A percentile compares a stretch with the other conserved stretches of the same genome.
phyloP scores from a whole-genome alignment of 2,888 invertebrate genomes.

The Pseudanteris insignis region DNA sequence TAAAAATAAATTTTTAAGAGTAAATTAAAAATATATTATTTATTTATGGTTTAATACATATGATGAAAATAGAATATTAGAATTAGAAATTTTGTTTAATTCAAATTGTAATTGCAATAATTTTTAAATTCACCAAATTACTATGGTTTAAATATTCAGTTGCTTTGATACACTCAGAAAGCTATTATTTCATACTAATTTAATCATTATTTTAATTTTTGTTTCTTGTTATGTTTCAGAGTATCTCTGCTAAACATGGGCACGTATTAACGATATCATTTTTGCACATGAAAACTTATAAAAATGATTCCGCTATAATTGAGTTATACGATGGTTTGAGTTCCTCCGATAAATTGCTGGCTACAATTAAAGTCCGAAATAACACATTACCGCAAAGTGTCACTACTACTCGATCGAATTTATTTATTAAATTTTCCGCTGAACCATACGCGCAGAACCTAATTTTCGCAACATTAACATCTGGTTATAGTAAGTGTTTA shows the following conservation, averaged over 20 bases:
- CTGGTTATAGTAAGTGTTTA: slow-evolving; percentile 72
- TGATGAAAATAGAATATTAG: no score
- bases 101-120: no score
- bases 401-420: slow-evolving; percentile 81
- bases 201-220: not conserved
- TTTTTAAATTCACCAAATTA: no score
- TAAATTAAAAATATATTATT: no score
- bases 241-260: slow-evolving; percentile 79
- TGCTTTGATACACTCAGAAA: no score
- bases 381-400: slow-evolving; percentile 89
- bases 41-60: no score
- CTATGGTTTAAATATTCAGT: no score
- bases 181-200: no score
- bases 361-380: slow-evolving; percentile 80
- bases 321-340: slow-evolving; percentile 83
- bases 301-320: slow-evolving; percentile 78
- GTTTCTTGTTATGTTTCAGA: slow-evolving; percentile 60
- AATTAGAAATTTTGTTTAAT: no score
- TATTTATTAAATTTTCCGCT: slow-evolving; percentile 83
- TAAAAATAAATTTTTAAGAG: no score
- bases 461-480: slow-evolving; percentile 81
- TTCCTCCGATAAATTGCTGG: slow-evolving; percentile 75
- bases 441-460: slow-evolving; percentile 77
- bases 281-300: slow-evolving; percentile 80
- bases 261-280: slow-evolving; percentile 88